Base-by-base conservation (phyloP, 2,888 invertebrate species). In the Alcis repandata region DNA sequence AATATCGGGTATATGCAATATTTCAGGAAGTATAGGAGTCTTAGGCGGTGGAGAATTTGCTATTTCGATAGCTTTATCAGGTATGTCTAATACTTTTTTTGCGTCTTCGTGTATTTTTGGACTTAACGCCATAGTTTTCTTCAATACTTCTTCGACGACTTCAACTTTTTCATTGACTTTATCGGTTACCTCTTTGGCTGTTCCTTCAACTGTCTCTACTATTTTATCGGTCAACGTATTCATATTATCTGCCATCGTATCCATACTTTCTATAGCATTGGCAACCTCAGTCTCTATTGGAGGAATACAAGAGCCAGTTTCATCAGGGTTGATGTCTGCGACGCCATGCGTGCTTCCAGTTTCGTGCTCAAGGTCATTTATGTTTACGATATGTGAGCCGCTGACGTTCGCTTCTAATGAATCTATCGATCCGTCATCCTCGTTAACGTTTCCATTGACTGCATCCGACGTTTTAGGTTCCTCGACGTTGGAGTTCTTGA, bases 401-500 rank as follows among this genome's bases (percentile, higher is more conserved):
- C 93, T 93, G 59, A 93, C 93, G 77, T 94, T 93, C n/a, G 92
- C 92, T 70, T 94, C 93, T 72, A 94, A 81, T 68, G 93, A 94
- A 76, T 93, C 88, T 72, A 94, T 92, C 74, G 93, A 94, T 78
- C 85, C 87, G 66, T 76, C 79, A 74, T 93, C 93, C 46, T 94
- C 85, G 69, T 85, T 85, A 63, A 78, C 79, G 71, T 90, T 86
- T 77, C 89, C 84, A 79, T 90, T 87, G 72, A 86, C 72, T 68
- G 79, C 80, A 74, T 88, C 88, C 15, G 75, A 67, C 58, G 60
- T 51, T 36, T 63, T 40, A 27, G 79, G 77, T 75, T 75, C 79
- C 22, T 83, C 80, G 20, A 81, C 74, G 73, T 87, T 89, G 2
- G 88, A 86, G 71, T 89, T 90, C n/a, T 83, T 82, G 40, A 87